Conservation (phyloP, 2,797 vertebrate genomes). For the Phyllotis vaccarum region DNA sequence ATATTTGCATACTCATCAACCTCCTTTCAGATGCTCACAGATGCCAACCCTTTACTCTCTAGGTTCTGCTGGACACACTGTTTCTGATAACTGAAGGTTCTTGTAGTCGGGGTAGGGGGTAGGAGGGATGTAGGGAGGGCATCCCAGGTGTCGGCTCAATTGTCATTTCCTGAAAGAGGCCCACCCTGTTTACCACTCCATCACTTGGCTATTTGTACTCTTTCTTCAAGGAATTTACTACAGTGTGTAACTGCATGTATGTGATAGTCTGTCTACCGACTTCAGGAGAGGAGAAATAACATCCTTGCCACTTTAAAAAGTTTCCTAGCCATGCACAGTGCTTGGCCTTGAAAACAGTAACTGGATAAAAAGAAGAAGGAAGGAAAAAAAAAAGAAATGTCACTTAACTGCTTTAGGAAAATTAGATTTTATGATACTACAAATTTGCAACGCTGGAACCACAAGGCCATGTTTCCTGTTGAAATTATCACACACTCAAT, state of each 20-base stretch:
- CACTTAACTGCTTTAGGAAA: conserved; percentile 17
- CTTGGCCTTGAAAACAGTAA: conserved; percentile 2
- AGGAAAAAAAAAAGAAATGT: neutral
- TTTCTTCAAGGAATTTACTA: conserved; percentile 42
- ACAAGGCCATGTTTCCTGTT: neutral
- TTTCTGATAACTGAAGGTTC: neutral
- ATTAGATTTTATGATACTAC: conserved; percentile 3
- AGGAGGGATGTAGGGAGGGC: no score
- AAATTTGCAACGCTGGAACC: conserved; percentile 24
- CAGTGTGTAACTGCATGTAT: neutral
- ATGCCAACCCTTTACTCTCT: neutral
- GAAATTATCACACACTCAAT: neutral
- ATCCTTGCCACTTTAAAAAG: neutral
- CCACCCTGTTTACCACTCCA: neutral
- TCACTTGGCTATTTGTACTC: neutral
- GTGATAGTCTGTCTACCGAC: neutral
- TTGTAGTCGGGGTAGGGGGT: neutral
- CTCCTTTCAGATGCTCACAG: neutral
- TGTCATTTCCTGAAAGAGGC: conserved; percentile 18
- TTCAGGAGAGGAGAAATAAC: neutral
- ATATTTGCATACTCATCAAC: neutral
- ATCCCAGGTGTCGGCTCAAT: neutral
- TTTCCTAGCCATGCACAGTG: neutral
- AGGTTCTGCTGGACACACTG: neutral
- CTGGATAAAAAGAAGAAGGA: neutral